These are phyloP conservation scores for Harpia harpyja DNA, from an alignment of 2,797 vertebrate species.

Conservation along the genomic window DNA sequence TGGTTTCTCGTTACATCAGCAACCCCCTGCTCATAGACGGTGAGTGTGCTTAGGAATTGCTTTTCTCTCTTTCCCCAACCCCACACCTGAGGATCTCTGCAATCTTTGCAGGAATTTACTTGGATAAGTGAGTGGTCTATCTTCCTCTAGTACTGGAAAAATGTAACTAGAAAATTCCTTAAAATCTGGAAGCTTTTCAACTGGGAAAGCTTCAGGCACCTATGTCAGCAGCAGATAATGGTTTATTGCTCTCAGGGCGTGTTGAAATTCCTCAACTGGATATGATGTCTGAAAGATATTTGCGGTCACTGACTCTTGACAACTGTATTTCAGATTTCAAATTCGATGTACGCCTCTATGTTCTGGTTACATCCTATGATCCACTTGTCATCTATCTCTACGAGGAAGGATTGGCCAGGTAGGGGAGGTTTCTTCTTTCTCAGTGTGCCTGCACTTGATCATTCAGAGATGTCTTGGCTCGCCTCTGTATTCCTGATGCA, in stretches of 20 bases:
- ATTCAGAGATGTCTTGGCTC: not conserved
- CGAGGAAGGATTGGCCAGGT: slow-evolving; percentile 95
- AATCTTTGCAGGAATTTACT: not conserved
- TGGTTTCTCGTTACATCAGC: slow-evolving; percentile 94
- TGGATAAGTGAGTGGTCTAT: not conserved
- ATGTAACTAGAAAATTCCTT: not conserved
- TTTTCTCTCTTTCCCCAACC: not conserved
- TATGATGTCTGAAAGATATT: not conserved
- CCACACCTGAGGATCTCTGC: not conserved
- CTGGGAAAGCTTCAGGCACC: not conserved
- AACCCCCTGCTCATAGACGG: slow-evolving; percentile 95
- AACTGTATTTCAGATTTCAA: slow-evolving; percentile 87
- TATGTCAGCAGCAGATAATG: not conserved
- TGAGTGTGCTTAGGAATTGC: slow-evolving; percentile 70
- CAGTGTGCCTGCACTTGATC: not conserved
- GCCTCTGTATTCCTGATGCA: not conserved
- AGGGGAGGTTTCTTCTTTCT: not conserved
- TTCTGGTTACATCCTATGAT: slow-evolving; percentile 94
- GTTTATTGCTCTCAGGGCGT: not conserved
- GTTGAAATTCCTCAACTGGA: not conserved
- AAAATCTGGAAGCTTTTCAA: not conserved
- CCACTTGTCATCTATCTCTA: slow-evolving; percentile 94
- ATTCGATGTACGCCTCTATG: slow-evolving; percentile 94
- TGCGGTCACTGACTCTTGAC: not conserved
- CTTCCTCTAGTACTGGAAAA: not conserved